Evolutionary conservation across 2,113 vertebrate species (phyloP).

Genomic region (Sceloporus undulatus): DNA sequence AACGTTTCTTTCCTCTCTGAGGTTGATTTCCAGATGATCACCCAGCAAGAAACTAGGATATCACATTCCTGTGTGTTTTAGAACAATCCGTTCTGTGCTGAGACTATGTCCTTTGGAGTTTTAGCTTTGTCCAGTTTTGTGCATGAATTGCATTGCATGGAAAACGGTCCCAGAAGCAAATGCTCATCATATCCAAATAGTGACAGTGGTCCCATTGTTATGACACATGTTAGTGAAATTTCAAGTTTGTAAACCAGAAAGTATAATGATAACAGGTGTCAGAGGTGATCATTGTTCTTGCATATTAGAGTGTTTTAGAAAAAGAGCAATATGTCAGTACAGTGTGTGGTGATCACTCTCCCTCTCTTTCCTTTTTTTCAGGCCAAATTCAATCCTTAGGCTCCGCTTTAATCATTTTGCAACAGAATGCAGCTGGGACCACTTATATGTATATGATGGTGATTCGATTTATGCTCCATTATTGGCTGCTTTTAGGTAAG

Average conservation of each 20-base stretch:
- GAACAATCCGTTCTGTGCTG: background rate
- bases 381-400: constrained; percentile 90
- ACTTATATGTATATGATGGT: constrained; percentile 96
- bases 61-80: background rate
- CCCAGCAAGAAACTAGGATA: background rate
- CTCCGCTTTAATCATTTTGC: constrained; percentile 97
- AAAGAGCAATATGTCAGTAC: background rate
- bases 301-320: background rate
- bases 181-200: background rate
- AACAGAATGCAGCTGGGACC: constrained; percentile 99
- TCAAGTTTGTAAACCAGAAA: too few relatives aligned
- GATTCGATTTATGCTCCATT: constrained; percentile 97
- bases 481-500: constrained; percentile 96
- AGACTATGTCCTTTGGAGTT: background rate
- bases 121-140: background rate
- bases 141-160: background rate
- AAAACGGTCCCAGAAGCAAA: background rate
- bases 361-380: constrained; percentile 61
- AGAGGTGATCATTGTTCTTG: too few relatives aligned
- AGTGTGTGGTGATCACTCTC: background rate
- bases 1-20: background rate
- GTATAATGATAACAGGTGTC: background rate
- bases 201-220: background rate
- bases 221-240: background rate
- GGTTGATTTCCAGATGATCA: background rate